Conservation (phyloP, 2,888 invertebrate species). For the Philaethria dido region DNA sequence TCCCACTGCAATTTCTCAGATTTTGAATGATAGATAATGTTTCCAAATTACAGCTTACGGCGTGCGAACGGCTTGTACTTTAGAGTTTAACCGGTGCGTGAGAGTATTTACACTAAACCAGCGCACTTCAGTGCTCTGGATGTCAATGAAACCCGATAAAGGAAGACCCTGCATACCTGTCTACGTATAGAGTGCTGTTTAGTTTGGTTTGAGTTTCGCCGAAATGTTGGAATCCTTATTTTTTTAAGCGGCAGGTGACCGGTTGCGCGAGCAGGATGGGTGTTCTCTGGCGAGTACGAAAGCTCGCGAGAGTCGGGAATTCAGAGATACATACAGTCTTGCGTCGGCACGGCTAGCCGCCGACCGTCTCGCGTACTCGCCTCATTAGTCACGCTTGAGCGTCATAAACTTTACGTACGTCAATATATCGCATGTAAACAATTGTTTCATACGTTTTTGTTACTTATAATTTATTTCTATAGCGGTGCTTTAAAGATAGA, state of each 20-base stretch:
- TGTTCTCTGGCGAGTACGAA: constrained; percentile 55
- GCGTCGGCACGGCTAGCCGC: constrained; percentile 67
- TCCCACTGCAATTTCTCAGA: constrained; percentile 62
- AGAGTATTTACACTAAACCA: constrained; percentile 42
- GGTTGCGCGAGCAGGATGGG: constrained; percentile 72
- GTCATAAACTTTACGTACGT: constrained; percentile 75
- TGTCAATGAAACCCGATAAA: constrained; percentile 46
- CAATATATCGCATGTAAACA: constrained; percentile 39
- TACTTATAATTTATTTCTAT: constrained; percentile 47
- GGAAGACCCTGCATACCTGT: constrained; percentile 61
- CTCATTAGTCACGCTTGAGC: constrained; percentile 49
- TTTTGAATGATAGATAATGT: constrained; percentile 68
- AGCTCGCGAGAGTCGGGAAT: constrained; percentile 63
- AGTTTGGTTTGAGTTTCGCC: constrained; percentile 73
- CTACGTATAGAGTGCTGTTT: constrained; percentile 61
- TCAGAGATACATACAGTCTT: constrained; percentile 65
- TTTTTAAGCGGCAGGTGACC: constrained; percentile 74
- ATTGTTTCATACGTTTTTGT: constrained; percentile 42
- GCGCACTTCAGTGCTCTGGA: constrained; percentile 35
- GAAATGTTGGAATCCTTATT: constrained; percentile 75
- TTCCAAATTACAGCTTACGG: constrained; percentile 61
- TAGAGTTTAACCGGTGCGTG: constrained; percentile 36
- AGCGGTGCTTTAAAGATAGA: constrained; percentile 19
- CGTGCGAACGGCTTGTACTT: constrained; percentile 55
- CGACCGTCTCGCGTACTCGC: constrained; percentile 58